Evolutionary conservation across 2,888 invertebrate species (phyloP), one percentile per base, ranked within the genome.

Genomic region (Phaedon cochleariae): DNA sequence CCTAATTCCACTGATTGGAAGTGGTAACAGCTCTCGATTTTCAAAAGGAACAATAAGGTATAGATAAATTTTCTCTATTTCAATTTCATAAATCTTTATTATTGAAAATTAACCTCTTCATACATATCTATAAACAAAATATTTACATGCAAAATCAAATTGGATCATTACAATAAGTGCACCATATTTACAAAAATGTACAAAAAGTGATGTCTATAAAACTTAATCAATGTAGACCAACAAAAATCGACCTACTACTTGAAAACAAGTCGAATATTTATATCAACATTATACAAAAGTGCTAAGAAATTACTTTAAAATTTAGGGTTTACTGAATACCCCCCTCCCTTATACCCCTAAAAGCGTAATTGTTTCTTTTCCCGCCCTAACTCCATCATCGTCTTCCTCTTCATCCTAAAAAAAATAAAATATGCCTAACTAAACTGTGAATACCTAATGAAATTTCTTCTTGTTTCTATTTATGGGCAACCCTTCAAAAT

Each of bases 361-460:
- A 59, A 82, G 74, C 58, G 83, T 81, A 64, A 83, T 82, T 17
- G 80, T 80, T 74, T 78, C 78, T 74, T 81, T 81, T 26, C 75
- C 76, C 12, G 70, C 67, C 60, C 74, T 69, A 15, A 71, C 29
- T 26, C 78, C 79, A 15, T 77, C 77, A 34, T 81, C 80, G 46
- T 82, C 84, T 37, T 81, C 83, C 20, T 85, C 86, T 41, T 85
- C 85, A 21, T 86, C 73, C 71, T 75, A 58, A 20, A 67, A 70
- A 60, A 54, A 67, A 60, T 17, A 34, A 12, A 18, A 22, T 10
- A 26, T 20, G 21, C 26, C 37, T 17, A 17, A 45, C 26, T 6
- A 48, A 46, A 31, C 17, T n/a, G 17, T 18, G 12, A 34, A 29
- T 59, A 26, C 26, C 29, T 49, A 4, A 29, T 62, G n/a, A n/a